These are phyloP conservation scores for Haplochromis vanheusdeni DNA, from an alignment of 2,113 vertebrate genomes.

Conservation along the genomic window DNA sequence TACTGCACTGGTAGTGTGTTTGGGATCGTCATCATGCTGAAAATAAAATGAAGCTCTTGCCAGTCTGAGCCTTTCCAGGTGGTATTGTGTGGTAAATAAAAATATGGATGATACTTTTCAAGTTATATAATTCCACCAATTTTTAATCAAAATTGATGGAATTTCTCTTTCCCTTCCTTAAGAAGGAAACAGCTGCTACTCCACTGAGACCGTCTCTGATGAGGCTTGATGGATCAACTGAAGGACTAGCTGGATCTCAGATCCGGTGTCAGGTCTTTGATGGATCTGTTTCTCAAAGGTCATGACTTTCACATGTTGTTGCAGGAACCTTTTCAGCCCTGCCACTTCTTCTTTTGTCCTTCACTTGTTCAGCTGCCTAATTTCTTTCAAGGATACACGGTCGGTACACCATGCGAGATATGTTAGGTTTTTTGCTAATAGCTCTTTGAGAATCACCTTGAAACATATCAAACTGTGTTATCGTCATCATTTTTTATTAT, in stretches of 20 bases:
- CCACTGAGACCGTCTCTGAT: neutral
- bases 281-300: neutral
- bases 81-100: neutral
- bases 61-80: accelerated
- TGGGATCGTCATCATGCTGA: neutral
- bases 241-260: neutral
- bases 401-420: neutral
- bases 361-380: neutral
- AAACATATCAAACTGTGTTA: neutral
- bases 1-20: neutral
- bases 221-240: neutral
- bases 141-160: neutral
- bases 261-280: neutral
- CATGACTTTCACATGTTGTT: neutral
- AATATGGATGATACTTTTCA: neutral
- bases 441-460: neutral
- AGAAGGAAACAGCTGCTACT: neutral
- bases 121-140: neutral
- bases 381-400: neutral
- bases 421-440: neutral
- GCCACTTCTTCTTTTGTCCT: neutral
- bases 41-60: neutral
- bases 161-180: neutral
- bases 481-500: neutral
- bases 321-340: neutral